phyloP scores from a whole-genome alignment of 2,888 invertebrate species.

The Rhynchonema sp. region DNA sequence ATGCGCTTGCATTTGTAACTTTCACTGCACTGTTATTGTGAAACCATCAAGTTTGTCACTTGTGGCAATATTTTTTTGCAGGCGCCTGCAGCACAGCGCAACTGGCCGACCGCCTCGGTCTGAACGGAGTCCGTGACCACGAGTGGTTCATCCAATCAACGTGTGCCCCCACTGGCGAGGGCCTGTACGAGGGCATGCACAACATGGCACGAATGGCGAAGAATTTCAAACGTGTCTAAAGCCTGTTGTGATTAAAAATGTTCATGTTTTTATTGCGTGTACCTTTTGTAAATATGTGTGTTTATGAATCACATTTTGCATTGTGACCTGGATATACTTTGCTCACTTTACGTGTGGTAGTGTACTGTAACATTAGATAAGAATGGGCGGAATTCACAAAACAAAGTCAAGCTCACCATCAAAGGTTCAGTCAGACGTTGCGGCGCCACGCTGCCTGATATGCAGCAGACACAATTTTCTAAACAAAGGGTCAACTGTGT shows the following conservation, averaged over 20 bases:
- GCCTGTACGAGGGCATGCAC: constrained; percentile 28
- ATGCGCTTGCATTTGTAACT: constrained; percentile 21
- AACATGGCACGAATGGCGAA: constrained; percentile 26
- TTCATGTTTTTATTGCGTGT: no score
- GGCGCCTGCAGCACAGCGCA: constrained; percentile 20
- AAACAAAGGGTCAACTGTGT: no score
- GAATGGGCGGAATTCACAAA: no score
- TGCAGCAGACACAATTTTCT: no score
- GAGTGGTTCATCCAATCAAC: constrained; percentile 29
- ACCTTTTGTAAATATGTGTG: not conserved
- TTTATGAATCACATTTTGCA: no score
- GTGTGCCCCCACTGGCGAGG: constrained; percentile 28
- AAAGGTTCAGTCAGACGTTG: no score
- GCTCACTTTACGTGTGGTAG: no score
- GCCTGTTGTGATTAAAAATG: not conserved
- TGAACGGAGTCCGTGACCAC: constrained; percentile 16
- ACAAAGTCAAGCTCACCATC: no score
- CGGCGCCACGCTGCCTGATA: no score
- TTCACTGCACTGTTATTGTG: not conserved
- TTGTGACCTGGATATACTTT: no score
- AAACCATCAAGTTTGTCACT: no score
- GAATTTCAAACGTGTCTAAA: constrained; percentile 10
- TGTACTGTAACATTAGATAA: no score
- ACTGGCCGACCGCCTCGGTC: constrained; percentile 19
- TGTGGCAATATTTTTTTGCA: constrained; percentile 8